Evolutionary conservation across 2,888 invertebrate species (phyloP).

Genomic region (Microctonus hyperodae): DNA sequence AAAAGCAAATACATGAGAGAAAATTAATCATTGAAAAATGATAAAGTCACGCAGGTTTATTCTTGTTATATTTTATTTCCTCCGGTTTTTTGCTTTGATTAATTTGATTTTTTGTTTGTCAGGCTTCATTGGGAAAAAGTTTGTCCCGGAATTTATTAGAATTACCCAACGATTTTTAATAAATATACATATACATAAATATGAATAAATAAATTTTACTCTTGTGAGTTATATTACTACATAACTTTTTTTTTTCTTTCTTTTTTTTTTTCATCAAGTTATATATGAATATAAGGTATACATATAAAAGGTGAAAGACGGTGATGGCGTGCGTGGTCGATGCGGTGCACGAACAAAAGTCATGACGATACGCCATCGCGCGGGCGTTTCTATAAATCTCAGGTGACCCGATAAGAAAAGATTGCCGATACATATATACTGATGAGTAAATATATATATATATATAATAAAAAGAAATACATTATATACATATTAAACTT

Average conservation of each 20-base stretch:
- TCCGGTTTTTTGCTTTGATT: too few species aligned
- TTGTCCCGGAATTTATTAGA: too few species aligned
- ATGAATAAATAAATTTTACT: neutral
- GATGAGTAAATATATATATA: conserved; percentile 38
- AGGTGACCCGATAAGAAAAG: conserved; percentile 51
- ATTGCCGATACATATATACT: conserved; percentile 42
- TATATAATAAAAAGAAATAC: neutral
- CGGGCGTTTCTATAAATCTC: conserved; percentile 47
- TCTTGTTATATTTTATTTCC: too few species aligned
- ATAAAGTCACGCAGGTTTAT: neutral
- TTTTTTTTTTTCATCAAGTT: too few species aligned
- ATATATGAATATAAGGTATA: neutral
- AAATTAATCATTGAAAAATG: conserved; percentile 10
- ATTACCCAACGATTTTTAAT: too few species aligned
- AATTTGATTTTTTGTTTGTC: neutral
- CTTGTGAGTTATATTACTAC: conserved; percentile 17
- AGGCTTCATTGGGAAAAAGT: neutral
- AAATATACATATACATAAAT: too few species aligned
- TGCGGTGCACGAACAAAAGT: conserved; percentile 38
- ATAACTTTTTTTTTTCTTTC: conserved; percentile 13
- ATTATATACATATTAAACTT: neutral
- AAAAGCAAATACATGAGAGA: neutral
- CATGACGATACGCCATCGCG: conserved; percentile 47
- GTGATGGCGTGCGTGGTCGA: conserved; percentile 23
- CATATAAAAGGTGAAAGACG: neutral